These are phyloP conservation scores for Donacobius atricapilla DNA, from an alignment of 2,113 vertebrate species.

Conservation along the genomic window DNA sequence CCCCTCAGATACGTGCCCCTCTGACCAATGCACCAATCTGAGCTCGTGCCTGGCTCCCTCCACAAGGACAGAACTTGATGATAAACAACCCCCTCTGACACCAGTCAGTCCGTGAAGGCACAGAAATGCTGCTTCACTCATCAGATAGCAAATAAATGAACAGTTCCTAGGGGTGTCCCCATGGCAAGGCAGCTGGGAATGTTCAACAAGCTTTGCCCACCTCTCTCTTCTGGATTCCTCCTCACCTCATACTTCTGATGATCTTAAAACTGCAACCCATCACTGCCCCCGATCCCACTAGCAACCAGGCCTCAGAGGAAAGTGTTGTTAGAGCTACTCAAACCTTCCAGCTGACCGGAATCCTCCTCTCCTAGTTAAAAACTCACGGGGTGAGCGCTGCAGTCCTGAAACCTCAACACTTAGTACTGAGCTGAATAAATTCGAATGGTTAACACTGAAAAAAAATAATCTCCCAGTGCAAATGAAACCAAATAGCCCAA, in stretches of 20 bases:
- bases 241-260: not conserved
- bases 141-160: not conserved
- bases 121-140: not conserved
- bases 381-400: rapidly evolving
- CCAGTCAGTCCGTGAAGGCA: not conserved
- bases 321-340: not conserved
- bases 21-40: not conserved
- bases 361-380: not conserved
- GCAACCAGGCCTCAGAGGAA: not conserved
- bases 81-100: not conserved
- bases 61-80: not conserved
- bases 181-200: not conserved
- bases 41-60: not conserved
- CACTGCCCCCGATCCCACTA: no score
- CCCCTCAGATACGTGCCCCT: not conserved
- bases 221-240: not conserved
- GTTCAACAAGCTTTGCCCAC: not conserved
- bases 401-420: not conserved
- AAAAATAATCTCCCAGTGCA: not conserved
- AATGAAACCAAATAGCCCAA: not conserved
- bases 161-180: not conserved
- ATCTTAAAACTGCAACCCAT: not conserved
- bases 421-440: not conserved
- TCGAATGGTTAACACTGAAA: not conserved
- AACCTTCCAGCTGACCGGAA: not conserved